Conservation (phyloP, 2,888 invertebrate species). For the Yponomeuta evonymella region DNA sequence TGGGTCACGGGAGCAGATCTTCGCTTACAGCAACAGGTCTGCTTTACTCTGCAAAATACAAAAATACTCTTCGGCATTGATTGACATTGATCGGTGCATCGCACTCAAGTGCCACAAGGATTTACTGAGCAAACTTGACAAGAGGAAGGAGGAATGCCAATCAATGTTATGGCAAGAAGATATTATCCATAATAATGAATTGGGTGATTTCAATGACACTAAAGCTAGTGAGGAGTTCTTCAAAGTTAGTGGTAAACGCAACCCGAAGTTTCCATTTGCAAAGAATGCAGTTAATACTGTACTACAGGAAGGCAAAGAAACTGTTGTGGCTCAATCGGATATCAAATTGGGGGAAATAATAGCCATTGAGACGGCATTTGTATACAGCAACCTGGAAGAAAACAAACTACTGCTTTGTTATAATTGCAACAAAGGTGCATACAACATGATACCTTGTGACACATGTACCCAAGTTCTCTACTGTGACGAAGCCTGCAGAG, state of each 20-base stretch:
- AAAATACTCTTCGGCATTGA: slow-evolving; percentile 20
- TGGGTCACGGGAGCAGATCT: slow-evolving; percentile 20
- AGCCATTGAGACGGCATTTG: background rate
- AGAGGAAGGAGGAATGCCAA: slow-evolving; percentile 19
- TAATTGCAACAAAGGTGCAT: background rate
- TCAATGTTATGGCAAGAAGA: slow-evolving; percentile 16
- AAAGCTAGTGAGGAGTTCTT: background rate
- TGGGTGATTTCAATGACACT: background rate
- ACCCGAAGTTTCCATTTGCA: slow-evolving; percentile 1
- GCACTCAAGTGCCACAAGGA: slow-evolving; percentile 20
- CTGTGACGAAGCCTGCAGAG: background rate
- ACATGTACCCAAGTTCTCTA: background rate
- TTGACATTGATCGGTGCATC: slow-evolving; percentile 23
- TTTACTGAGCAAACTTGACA: slow-evolving; percentile 18
- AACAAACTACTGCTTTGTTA: background rate
- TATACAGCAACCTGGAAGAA: background rate
- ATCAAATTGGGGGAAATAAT: background rate
- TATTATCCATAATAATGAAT: slow-evolving; percentile 2
- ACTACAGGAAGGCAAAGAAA: background rate
- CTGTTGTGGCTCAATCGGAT: background rate
- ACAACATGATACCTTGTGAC: background rate
- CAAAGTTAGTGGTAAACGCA: slow-evolving; percentile 4
- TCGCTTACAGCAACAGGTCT: slow-evolving; percentile 26
- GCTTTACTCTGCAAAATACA: slow-evolving; percentile 21
- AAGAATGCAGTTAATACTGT: background rate